Conservation (phyloP, 2,113 vertebrate species). For the Neodontobutis hainanensis region DNA sequence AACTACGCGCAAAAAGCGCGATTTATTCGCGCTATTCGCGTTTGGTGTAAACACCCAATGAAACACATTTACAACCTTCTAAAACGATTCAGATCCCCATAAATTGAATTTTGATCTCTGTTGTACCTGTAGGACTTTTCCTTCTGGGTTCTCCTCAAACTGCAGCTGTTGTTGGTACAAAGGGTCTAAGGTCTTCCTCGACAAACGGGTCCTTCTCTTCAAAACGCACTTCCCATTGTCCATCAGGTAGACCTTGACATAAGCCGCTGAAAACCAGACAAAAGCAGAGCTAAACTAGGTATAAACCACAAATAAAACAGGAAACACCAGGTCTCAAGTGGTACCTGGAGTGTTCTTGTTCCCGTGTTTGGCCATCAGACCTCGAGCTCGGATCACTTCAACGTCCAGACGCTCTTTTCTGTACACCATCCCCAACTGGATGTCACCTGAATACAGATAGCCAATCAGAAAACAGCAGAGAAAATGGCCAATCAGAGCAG, state of each 20-base stretch:
- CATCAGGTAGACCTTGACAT: constrained; percentile 97
- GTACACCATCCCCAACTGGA: constrained; percentile 98
- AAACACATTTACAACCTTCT: too few species aligned
- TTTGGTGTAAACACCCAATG: too few species aligned
- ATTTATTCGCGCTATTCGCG: too few species aligned
- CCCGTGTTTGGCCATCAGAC: constrained; percentile 98
- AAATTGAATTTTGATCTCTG: neutral
- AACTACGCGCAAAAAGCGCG: too few species aligned
- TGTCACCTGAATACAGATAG: constrained; percentile 84
- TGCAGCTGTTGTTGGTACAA: constrained; percentile 98
- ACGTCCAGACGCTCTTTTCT: constrained; percentile 97
- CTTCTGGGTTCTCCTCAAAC: constrained; percentile 95
- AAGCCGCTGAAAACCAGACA: constrained; percentile 82
- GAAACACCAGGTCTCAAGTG: neutral
- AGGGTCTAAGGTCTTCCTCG: constrained; percentile 95
- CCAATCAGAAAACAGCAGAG: constrained; percentile 12
- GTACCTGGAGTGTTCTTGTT: constrained; percentile 97
- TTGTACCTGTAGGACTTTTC: constrained; percentile 90
- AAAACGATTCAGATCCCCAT: too few species aligned
- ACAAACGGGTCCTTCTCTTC: constrained; percentile 98
- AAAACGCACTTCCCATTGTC: constrained; percentile 96
- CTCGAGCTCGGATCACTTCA: constrained; percentile 95
- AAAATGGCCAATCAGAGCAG: neutral
- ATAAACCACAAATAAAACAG: neutral
- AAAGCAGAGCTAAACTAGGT: neutral